Base-by-base conservation (phyloP, 2,888 invertebrate genomes). In the Tetragonisca angustula region DNA sequence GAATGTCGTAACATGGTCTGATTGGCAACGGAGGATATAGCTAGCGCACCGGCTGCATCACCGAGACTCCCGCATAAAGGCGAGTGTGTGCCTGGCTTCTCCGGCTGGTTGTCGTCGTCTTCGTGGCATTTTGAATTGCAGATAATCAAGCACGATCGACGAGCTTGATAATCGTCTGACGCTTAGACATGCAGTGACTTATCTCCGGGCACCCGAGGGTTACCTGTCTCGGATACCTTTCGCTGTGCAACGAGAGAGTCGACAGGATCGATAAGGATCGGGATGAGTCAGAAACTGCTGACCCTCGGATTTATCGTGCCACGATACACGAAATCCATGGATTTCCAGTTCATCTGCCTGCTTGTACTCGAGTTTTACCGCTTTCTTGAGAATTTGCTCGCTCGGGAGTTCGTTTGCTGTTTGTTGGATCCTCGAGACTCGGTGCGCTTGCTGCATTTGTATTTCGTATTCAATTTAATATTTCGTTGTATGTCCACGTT, bases 131-230 rank as follows among this genome's bases (percentile, higher is more conserved):
- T 92, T 92, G 92, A 92, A 92, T 92, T 92, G 91, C 91, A 91
- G 91, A 92, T 92, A 92, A 91, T 90, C 88, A 90, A 83, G 88
- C 87, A 85, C 87, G 89, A 92, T 91, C 91, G 89, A 89, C 88
- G 85, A 88, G 85, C 81, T 89, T 85, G 92, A 92, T 92, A 91
- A 90, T 91, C 91, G 89, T 69, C 77, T 83, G 86, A 84, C 87
- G 89, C 90, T 91, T 91, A 91, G 91, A 90, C 89, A 90, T 90
- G 89, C 90, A 88, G 89, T 87, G 91, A 91, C 91, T 92, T 91
- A 90, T 90, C 90, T 90, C 86, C 88, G 88, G 79, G 83, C 84
- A 83, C 74, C 87, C 87, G 85, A 87, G 88, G 86, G 84, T 89
- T 89, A 87, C 87, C 86, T 85, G 86, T 87, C 89, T 85, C 84